Evolutionary conservation across 2,113 vertebrate genomes (phyloP), one percentile per base, ranked within the genome.

Genomic region (Atlantisia rogersi): DNA sequence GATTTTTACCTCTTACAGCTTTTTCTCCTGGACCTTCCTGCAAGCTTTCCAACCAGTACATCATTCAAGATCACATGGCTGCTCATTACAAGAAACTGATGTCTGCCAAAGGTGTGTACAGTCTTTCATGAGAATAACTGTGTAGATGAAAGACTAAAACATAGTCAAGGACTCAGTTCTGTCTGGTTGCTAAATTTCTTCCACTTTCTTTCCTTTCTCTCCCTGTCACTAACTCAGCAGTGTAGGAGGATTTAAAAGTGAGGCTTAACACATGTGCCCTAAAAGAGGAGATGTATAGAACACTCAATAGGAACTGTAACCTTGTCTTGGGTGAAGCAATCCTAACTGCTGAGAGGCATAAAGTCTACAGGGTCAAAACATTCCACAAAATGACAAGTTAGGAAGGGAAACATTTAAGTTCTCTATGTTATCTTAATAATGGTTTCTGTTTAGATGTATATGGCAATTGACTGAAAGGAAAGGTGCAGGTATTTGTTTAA

Each of bases 31-130:
- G 96, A 93, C 86, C 86, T 94, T 97, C 98, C 80, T 95, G 80
- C 78, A 97, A 97, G 63, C 86, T 98, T 65, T 98, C 97, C 92
- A 95, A 50, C 63, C 97, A 98, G 68, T 97, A 97, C 44, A 90
- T 98, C 59, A 88, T 96, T 94, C 93, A 93, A 95, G 96, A 97
- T 82, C 95, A 94, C 52, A 95, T 95, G 88, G 80, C 89, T 58
- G 73, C 70, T 83, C 94, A 96, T 94, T 95, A 97, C 84, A 95
- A 95, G 84, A 98, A 96, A 82, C 35, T 96, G 81, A 84, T 95
- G 22, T 93, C 94, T 94, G 85, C 97, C 37, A 60, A 97, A 98
- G 97, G 96, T 97, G 83, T 55, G 78, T 86, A 39, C 29, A 71
- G 58, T 85, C 77, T 91, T 92, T 71, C 93, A 91, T 60, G 64